Percentiles rank a stretch among this genome's conserved stretches.
These are phyloP conservation scores for Prosopocoilus inquinatus DNA, from an alignment of 2,888 invertebrate genomes.

Conservation along the genomic window DNA sequence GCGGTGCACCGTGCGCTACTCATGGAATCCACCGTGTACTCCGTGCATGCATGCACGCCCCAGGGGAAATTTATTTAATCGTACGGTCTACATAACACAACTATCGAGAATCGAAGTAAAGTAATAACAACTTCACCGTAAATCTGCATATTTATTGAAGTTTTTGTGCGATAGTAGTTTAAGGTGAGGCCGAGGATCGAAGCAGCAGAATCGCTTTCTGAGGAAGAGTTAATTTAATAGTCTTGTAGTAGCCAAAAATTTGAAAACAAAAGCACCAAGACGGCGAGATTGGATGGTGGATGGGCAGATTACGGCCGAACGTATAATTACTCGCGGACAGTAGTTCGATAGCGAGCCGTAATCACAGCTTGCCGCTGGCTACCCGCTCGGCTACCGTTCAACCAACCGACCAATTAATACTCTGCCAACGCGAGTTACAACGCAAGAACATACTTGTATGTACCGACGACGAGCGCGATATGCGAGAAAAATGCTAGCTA, in stretches of 20 bases:
- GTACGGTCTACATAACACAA: too few relatives aligned
- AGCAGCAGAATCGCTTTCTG: not conserved
- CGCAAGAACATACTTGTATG: slow-evolving; percentile 2
- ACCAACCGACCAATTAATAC: slow-evolving; percentile 39
- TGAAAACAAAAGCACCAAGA: slow-evolving; percentile 24
- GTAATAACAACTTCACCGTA: not conserved
- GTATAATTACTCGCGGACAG: slow-evolving; percentile 47
- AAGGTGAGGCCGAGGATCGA: not conserved
- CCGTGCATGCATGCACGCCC: too few relatives aligned
- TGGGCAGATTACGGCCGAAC: slow-evolving; percentile 42
- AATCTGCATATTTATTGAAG: slow-evolving; percentile 14
- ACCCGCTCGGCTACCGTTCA: slow-evolving; percentile 43
- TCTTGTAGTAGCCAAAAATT: slow-evolving; percentile 29
- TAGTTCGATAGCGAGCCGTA: slow-evolving; percentile 47
- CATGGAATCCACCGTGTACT: too few relatives aligned
- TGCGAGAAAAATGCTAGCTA: too few relatives aligned
- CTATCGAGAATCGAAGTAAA: not conserved
- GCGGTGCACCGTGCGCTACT: too few relatives aligned
- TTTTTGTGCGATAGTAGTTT: slow-evolving; percentile 4
- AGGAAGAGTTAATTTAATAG: slow-evolving; percentile 4
- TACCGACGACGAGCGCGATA: too few relatives aligned
- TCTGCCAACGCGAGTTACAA: slow-evolving; percentile 8
- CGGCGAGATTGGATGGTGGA: slow-evolving; percentile 30
- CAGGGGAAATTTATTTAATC: too few relatives aligned
- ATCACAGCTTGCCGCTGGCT: slow-evolving; percentile 42